Evolutionary conservation across 2,113 vertebrate species (phyloP), one percentile per base, ranked within the genome.

Genomic region (Scophthalmus maximus): DNA sequence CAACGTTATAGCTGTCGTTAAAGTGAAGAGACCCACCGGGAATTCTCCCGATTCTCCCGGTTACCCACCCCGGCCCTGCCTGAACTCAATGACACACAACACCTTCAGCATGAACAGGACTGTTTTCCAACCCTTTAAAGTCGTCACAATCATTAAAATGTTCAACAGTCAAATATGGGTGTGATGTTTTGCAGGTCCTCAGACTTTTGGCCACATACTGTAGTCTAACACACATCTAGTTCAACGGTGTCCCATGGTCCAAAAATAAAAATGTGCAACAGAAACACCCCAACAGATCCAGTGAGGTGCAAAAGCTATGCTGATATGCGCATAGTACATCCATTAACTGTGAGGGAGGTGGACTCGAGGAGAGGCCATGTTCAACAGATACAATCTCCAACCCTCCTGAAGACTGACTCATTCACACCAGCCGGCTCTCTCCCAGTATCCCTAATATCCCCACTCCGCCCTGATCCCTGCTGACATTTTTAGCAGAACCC

Each of bases 401-500:
- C 60, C 55, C 38, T 63, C 42, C 0, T 61, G 68, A 76, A 64
- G 38, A 64, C 51, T 18, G 30, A 53, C 52, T 63, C 46, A 36
- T 68, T 76, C 58, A 29, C 60, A 25, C 32, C 46, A 29, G 15
- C 26, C 36, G 3, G 3, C 20, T 46, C 25, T 34, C 18, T 23
- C 26, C 23, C 27, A 22, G 47, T 20, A 26, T 10, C 29, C 20
- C 29, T 25, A 44, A 38, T 52, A 36, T 26, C 32, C 51, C 30
- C 17, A 8, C 9, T 25, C 56, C 17, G 18, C 23, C 59, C 47
- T 18, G 26, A 61, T 71, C 61, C 56, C 49, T 10, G 27, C 64
- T 55, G 71, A 79, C 64, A 83, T 65, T 68, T 70, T 56, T 40
- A 64, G 29, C 53, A 58, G 34, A 55, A 44, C 44, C 49, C 55